Conservation (phyloP, 2,113 vertebrate genomes). For the Melanerpes aurifrons region DNA sequence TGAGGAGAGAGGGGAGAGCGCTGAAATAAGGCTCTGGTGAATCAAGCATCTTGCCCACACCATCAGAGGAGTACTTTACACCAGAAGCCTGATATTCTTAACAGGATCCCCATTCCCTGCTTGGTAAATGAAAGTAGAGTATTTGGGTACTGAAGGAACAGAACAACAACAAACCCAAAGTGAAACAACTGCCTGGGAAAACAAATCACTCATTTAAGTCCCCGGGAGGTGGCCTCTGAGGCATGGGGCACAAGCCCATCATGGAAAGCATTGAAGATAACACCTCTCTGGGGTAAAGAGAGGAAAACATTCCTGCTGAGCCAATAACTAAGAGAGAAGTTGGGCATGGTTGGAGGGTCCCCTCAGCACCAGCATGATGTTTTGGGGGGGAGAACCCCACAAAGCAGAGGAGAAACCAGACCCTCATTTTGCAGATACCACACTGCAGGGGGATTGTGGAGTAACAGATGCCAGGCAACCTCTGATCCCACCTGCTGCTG, state of each 20-base stretch:
- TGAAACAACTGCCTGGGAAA: not conserved
- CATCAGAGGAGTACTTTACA: not conserved
- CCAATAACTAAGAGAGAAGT: not conserved
- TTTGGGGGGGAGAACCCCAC: not conserved
- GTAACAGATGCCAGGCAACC: not conserved
- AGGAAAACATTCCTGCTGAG: not conserved
- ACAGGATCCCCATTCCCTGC: not conserved
- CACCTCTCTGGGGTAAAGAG: not conserved
- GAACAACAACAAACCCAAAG: not conserved
- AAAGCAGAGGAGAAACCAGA: too few relatives aligned
- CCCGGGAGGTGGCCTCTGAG: not conserved
- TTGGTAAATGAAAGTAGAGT: not conserved
- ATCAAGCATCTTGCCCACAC: rapidly evolving
- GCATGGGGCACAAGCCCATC: not conserved
- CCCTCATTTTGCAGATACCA: not conserved
- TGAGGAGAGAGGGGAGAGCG: not conserved
- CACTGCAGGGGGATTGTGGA: too few relatives aligned
- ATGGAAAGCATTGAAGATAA: not conserved
- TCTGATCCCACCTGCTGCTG: not conserved
- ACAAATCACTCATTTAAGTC: not conserved
- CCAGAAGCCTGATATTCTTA: not conserved
- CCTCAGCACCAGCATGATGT: not conserved
- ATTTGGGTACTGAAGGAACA: not conserved
- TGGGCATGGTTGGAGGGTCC: rapidly evolving
- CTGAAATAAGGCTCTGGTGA: not conserved